Conservation (phyloP, 2,888 invertebrate genomes). For the Geophilus truncorum region DNA sequence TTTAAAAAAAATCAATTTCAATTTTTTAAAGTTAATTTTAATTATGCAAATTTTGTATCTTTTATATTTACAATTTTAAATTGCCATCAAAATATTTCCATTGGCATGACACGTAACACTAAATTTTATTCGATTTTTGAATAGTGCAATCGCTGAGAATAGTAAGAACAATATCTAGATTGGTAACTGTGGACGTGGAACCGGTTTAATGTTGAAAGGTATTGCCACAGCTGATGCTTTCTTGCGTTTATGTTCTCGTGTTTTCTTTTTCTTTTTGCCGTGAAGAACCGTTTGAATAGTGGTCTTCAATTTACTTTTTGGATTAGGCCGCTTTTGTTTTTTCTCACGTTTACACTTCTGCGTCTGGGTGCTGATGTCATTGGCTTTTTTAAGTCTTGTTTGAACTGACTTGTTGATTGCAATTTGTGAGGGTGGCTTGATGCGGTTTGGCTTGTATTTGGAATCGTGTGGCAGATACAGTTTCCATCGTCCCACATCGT, state of each 20-base stretch:
- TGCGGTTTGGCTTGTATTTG: too few species aligned
- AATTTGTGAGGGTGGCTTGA: too few species aligned
- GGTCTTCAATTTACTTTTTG: not conserved
- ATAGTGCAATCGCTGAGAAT: not conserved
- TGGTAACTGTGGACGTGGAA: not conserved
- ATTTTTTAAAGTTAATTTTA: too few species aligned
- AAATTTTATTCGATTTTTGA: too few species aligned
- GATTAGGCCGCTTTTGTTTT: not conserved
- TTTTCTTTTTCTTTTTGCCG: not conserved
- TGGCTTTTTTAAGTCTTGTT: not conserved
- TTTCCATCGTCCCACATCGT: too few species aligned
- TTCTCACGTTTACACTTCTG: not conserved
- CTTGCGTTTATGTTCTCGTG: not conserved
- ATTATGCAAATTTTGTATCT: too few species aligned
- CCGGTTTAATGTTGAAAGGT: not conserved
- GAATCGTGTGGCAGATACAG: too few species aligned
- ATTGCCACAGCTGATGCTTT: not conserved
- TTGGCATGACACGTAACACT: too few species aligned
- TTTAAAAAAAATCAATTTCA: too few species aligned
- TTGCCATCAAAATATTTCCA: too few species aligned
- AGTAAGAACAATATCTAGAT: not conserved
- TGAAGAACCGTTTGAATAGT: not conserved
- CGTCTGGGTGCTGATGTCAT: not conserved
- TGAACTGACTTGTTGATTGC: not conserved
- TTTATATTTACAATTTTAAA: too few species aligned